Evolutionary conservation across 2,113 vertebrate genomes (phyloP).

Genomic region (Heterotilapia buettikoferi): DNA sequence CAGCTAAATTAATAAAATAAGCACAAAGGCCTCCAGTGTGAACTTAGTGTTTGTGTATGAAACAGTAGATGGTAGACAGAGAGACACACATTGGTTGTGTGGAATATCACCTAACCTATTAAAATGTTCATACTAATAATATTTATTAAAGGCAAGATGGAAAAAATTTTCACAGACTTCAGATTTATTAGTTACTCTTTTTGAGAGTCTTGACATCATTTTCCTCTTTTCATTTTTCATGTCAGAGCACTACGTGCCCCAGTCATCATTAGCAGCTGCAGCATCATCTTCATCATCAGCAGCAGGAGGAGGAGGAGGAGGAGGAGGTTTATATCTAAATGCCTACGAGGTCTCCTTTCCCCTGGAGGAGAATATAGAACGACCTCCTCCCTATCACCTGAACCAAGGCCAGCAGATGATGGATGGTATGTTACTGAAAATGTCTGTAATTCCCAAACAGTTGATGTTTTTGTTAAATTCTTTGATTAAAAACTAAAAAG

Average conservation of each 20-base stretch:
- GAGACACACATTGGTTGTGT: not conserved
- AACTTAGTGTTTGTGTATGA: not conserved
- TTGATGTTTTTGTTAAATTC: not conserved
- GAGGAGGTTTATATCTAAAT: slow-evolving; percentile 72
- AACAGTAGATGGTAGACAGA: not conserved
- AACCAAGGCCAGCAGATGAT: slow-evolving; percentile 64
- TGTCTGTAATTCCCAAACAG: not conserved
- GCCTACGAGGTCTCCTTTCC: slow-evolving; percentile 77
- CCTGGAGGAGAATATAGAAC: slow-evolving; percentile 69
- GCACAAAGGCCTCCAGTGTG: not conserved
- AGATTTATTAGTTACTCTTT: not conserved
- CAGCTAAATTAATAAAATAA: not conserved
- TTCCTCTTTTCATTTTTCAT: not conserved
- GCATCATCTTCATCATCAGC: not conserved
- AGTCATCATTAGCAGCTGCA: not conserved
- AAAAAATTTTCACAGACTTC: not conserved
- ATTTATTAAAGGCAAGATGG: not conserved
- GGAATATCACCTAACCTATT: not conserved
- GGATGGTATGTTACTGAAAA: slow-evolving; percentile 64
- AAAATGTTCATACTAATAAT: fast-evolving
- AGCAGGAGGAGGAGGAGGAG: not conserved
- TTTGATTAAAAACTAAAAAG: not conserved
- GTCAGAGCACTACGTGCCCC: slow-evolving; percentile 35
- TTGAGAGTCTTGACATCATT: not conserved
- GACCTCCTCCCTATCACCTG: slow-evolving; percentile 52